Base-by-base conservation (phyloP, 2,888 invertebrate genomes). In the Tridacna gigas region DNA sequence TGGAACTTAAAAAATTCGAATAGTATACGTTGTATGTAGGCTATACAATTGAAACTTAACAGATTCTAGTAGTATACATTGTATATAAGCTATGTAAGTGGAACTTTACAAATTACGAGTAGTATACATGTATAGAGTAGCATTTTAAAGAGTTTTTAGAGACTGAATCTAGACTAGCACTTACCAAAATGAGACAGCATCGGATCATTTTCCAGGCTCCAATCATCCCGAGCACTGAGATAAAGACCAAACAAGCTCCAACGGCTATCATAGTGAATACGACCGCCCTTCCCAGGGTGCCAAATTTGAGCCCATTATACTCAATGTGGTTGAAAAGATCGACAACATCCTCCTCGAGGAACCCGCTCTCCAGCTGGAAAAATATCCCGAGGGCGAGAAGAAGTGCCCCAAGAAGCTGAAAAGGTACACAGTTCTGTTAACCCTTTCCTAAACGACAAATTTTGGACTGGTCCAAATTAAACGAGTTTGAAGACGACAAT, bases 151-250 rank as follows among this genome's bases (percentile, higher is more conserved):
- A n/a, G n/a, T n/a, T n/a, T n/a, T n/a, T n/a, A n/a, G n/a, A n/a
- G n/a, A n/a, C n/a, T n/a, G n/a, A n/a, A 7, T 37, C 37, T 37
- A 37, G 37, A 37, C 7, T 37, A 37, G 37, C 37, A 84, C 80
- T 80, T 87, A 87, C 86, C 71, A 81, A 45, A 61, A 82, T 81
- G 1, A 89, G 79, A 75, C 84, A 86, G 4, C 74, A 74, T 13
- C 74, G 77, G 25, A 80, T 77, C 18, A 63, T 65, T 15, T 80
- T 79, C 77, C 81, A 82, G 7, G 86, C 86, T 0, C 83, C 89
- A 61, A 81, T 76, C 67, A 87, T 77, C 11, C 89, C 89, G 5
- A 89, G 48, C 18, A 88, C 73, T n/a, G 86, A 81, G 13, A 86
- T 80, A 26, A 84, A 25, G 18, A 88, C 45, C 0, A 86, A 47